Evolutionary conservation across 2,797 vertebrate genomes (phyloP).

Genomic region (Parotocinclus haroldoi): DNA sequence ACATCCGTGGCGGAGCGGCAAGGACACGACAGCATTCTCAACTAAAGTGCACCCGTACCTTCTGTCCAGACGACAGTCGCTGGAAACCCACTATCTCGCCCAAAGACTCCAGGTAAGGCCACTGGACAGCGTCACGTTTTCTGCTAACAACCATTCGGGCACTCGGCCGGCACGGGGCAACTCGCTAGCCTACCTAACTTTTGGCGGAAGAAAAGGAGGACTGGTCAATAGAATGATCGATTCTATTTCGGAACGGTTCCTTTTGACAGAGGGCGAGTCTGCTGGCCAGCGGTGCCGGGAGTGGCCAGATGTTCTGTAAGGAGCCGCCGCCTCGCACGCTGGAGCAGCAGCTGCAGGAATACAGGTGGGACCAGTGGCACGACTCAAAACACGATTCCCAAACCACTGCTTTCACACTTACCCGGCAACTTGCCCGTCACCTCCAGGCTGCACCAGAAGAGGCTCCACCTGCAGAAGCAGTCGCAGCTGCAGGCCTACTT

Average conservation of each 20-base stretch:
- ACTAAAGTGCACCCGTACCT: constrained; percentile 76
- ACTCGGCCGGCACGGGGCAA: too few relatives aligned
- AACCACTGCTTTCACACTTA: not conserved
- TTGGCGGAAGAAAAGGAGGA: too few relatives aligned
- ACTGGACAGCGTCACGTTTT: not conserved
- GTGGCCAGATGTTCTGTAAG: constrained; percentile 92
- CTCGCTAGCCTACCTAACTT: too few relatives aligned
- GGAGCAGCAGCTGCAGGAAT: constrained; percentile 96
- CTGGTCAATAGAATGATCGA: too few relatives aligned
- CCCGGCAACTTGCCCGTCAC: constrained; percentile 5
- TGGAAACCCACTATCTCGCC: constrained; percentile 90
- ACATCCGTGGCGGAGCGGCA: constrained; percentile 61
- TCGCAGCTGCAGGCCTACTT: constrained; percentile 92
- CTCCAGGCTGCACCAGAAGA: constrained; percentile 90
- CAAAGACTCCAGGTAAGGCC: constrained; percentile 84
- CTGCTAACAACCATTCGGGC: too few relatives aligned
- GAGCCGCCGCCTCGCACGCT: constrained; percentile 84
- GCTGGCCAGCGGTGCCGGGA: constrained; percentile 81
- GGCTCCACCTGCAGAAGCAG: constrained; percentile 93
- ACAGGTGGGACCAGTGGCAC: constrained; percentile 73
- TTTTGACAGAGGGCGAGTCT: constrained; percentile 76
- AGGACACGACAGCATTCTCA: constrained; percentile 77
- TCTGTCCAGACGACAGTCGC: constrained; percentile 83
- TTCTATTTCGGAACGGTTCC: not conserved
- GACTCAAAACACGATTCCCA: not conserved